Evolutionary conservation across 2,888 invertebrate species (phyloP), one percentile per base, ranked within the genome.

Genomic region (Microplitis deprimator): DNA sequence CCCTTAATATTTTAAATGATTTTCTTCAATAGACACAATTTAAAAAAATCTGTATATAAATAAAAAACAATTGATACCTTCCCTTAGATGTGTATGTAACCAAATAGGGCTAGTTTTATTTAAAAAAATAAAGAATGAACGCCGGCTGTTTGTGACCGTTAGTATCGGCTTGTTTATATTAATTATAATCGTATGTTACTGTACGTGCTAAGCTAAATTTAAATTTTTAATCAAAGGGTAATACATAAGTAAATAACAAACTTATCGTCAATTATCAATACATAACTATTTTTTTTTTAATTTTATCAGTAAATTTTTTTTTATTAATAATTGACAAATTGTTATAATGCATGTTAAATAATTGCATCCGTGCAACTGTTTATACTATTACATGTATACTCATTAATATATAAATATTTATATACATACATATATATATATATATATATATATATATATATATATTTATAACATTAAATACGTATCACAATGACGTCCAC

Each of bases 161-260:
- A 60, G 75, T 78, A 79, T 78, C 76, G 75, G 78, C 80, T 80
- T 81, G 70, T 77, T 75, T 78, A 50, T 13, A 50, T 78, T 77
- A 67, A 74, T 76, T 39, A 71, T 70, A 75, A 73, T 75, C 75
- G 76, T 80, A 75, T 78, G 78, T 8, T 82, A 29, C 79, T 78
- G 75, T 81, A 79, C 74, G 80, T 82, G 77, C 77, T 77, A 76
- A 77, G 73, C 78, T 81, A 78, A 77, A 80, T 75, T 79, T 40
- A 29, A 67, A 77, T 38, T 77, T 73, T 60, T 16, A 29, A 73
- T 59, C 65, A 59, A 59, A 73, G 50, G 73, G 75, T 75, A 76
- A 29, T 78, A n/a, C 8, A 65, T 73, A 78, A 65, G 73, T 67
- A 67, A 67, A 10, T 29, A 29, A 65, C 38, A 29, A 29, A 38